Percentiles rank a stretch among this genome's conserved stretches.
Evolutionary conservation across 2,888 invertebrate species (phyloP).

Genomic region (Drosophila birchii): DNA sequence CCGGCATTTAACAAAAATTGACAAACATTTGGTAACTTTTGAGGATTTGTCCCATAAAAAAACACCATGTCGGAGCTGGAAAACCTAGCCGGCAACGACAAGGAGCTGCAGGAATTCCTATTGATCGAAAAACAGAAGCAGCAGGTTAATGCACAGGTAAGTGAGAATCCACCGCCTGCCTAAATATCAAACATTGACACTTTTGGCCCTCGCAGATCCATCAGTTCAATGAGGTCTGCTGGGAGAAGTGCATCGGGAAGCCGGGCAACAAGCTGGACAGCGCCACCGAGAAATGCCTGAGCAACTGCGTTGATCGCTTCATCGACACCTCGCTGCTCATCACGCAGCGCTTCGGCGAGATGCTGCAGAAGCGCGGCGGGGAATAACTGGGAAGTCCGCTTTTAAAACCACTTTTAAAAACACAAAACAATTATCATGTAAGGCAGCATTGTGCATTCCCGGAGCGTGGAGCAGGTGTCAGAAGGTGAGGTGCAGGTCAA

Average conservation of each 20-base stretch:
- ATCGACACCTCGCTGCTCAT: conserved; percentile 96
- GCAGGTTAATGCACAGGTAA: conserved; percentile 94
- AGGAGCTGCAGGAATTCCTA: conserved; percentile 93
- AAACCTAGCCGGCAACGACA: conserved; percentile 85
- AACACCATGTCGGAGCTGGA: conserved; percentile 81
- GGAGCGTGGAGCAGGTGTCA: not conserved
- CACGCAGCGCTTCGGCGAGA: conserved; percentile 94
- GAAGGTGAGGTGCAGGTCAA: not conserved
- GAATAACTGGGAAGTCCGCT: not conserved
- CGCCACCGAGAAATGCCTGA: conserved; percentile 94
- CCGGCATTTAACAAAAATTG: not conserved
- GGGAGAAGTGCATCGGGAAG: conserved; percentile 98
- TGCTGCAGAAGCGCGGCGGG: conserved; percentile 91
- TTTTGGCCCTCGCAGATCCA: conserved; percentile 88
- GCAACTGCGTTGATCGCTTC: conserved; percentile 97
- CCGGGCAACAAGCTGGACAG: conserved; percentile 94
- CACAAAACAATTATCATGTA: conserved; percentile 48
- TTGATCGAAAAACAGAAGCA: conserved; percentile 94
- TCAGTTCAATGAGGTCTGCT: conserved; percentile 96
- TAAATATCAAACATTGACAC: not conserved
- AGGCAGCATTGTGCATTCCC: conserved; percentile 36
- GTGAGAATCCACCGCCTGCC: no score
- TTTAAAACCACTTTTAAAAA: conserved; percentile 25
- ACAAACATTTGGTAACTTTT: not conserved
- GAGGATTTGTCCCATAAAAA: conserved; percentile 45